These are phyloP conservation scores for Agonopterix alstromeriana DNA, from an alignment of 2,888 invertebrate genomes.

Conservation along the genomic window DNA sequence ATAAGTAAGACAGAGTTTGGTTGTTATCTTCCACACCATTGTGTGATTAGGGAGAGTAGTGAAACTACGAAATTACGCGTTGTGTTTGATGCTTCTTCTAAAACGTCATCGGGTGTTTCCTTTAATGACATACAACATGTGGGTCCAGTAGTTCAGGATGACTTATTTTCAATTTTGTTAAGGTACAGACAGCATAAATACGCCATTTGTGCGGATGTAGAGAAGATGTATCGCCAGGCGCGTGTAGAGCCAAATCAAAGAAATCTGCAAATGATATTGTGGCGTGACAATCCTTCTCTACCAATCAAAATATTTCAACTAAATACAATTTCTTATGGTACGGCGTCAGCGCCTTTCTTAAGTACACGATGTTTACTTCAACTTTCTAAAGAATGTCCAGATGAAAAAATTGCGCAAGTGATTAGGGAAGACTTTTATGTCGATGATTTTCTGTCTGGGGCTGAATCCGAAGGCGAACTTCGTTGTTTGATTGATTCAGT, in stretches of 20 bases:
- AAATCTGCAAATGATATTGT: neutral
- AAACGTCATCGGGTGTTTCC: no score
- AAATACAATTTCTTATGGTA: no score
- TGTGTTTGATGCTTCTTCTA: no score
- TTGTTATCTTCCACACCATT: no score
- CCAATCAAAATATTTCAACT: neutral
- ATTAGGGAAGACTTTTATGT: constrained; percentile 13
- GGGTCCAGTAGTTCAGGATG: no score
- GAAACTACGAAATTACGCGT: no score
- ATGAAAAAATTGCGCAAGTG: constrained; percentile 5
- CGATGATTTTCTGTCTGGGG: constrained; percentile 13
- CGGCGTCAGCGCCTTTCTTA: constrained; percentile 14
- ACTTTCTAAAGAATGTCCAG: constrained; percentile 13
- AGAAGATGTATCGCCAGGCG: neutral
- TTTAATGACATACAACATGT: no score
- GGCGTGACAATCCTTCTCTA: neutral
- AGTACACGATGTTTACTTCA: constrained; percentile 14
- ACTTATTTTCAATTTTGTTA: no score
- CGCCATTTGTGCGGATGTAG: no score
- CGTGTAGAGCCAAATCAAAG: neutral
- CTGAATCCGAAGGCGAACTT: neutral
- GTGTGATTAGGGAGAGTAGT: no score
- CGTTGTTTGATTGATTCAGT: neutral
- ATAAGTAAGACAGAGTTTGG: no score
- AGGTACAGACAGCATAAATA: no score